Conservation (phyloP, 2,797 vertebrate species). For the Caiman crocodilus region DNA sequence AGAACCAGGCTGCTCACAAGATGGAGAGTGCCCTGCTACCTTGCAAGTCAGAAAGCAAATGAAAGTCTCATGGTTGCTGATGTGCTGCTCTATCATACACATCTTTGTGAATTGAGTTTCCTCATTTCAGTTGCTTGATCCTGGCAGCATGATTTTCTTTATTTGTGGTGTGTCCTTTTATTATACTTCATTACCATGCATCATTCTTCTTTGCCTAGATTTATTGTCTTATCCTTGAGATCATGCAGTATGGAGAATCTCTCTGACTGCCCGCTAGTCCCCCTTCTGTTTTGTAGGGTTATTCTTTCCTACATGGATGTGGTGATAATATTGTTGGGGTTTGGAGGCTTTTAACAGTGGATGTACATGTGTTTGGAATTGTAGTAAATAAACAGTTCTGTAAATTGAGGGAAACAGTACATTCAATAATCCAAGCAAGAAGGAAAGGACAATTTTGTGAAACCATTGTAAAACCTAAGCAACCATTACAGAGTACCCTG, state of each 20-base stretch:
- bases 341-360: background rate
- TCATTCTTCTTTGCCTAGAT: background rate
- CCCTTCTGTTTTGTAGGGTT: fast-evolving
- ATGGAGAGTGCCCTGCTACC: background rate
- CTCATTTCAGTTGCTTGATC: background rate
- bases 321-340: background rate
- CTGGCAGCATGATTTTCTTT: background rate
- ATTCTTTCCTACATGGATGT: background rate
- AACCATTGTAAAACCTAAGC: background rate
- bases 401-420: background rate
- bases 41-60: background rate
- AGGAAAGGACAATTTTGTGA: background rate
- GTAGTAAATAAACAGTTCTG: background rate
- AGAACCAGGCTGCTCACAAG: background rate
- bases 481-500: background rate
- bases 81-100: no score
- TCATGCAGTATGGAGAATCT: background rate
- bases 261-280: background rate
- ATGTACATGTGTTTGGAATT: background rate
- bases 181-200: background rate
- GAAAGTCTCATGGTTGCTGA: background rate
- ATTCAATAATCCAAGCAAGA: background rate
- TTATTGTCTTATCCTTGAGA: background rate
- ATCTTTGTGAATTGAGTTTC: fast-evolving
- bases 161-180: background rate